Conservation (phyloP, 2,113 vertebrate genomes). For the Mellivora capensis region DNA sequence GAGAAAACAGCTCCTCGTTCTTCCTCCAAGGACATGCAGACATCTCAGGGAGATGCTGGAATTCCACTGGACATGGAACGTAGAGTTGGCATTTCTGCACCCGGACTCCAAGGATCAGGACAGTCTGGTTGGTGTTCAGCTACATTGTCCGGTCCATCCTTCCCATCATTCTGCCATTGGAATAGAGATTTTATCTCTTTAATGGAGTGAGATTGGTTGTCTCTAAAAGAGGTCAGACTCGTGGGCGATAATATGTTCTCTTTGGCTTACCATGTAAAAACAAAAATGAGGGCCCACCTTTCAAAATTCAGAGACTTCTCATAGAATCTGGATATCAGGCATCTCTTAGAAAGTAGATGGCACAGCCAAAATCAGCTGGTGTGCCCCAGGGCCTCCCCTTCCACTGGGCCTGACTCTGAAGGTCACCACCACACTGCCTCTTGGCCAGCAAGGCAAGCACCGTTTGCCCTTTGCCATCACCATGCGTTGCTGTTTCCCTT, state of each 20-base stretch:
- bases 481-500: not conserved
- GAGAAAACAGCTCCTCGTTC: not conserved
- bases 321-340: not conserved
- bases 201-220: not conserved
- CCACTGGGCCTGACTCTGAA: too few species aligned
- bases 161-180: not conserved
- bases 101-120: not conserved
- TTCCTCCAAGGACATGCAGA: not conserved
- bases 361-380: not conserved
- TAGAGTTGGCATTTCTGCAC: not conserved
- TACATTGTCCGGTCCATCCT: not conserved
- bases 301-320: not conserved
- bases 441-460: not conserved
- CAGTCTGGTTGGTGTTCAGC: too few species aligned
- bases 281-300: not conserved
- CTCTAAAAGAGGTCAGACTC: not conserved
- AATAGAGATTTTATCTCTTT: not conserved
- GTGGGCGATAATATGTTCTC: not conserved
- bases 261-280: not conserved
- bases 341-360: not conserved
- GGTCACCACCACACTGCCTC: not conserved
- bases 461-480: too few species aligned
- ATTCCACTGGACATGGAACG: fast-evolving
- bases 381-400: not conserved
- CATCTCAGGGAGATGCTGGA: not conserved